Evolutionary conservation across 2,888 invertebrate genomes (phyloP).

Genomic region (Branchellion lobata): DNA sequence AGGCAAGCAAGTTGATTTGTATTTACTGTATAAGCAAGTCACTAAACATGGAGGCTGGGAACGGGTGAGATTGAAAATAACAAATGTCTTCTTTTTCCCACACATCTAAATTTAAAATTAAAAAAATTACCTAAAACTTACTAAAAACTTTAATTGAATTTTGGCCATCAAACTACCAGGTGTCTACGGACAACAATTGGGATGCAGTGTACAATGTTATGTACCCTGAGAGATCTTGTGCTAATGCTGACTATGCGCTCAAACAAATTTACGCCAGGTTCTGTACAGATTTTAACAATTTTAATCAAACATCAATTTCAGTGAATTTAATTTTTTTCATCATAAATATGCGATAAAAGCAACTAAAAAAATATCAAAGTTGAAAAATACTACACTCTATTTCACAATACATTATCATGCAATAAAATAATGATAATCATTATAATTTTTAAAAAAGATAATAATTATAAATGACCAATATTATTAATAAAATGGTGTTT

Average conservation of each 20-base stretch:
- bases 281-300: neutral
- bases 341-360: neutral
- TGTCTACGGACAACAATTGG: constrained; percentile 86
- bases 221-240: constrained; percentile 75
- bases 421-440: too few species aligned
- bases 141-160: neutral
- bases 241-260: constrained; percentile 82
- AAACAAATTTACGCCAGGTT: constrained; percentile 80
- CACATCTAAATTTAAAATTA: neutral
- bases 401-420: too few species aligned
- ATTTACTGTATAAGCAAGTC: constrained; percentile 84
- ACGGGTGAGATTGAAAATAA: constrained; percentile 83
- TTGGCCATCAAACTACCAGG: constrained; percentile 66
- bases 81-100: too few species aligned
- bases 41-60: constrained; percentile 89
- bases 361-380: neutral
- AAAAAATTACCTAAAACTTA: neutral
- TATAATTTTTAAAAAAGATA: too few species aligned
- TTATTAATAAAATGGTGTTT: neutral
- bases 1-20: constrained; percentile 87
- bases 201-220: constrained; percentile 70
- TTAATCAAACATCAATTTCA: neutral
- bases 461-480: too few species aligned
- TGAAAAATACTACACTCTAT: too few species aligned
- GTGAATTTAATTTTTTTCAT: neutral